phyloP scores from a whole-genome alignment of 2,888 invertebrate species.

The Phytoseiulus persimilis region DNA sequence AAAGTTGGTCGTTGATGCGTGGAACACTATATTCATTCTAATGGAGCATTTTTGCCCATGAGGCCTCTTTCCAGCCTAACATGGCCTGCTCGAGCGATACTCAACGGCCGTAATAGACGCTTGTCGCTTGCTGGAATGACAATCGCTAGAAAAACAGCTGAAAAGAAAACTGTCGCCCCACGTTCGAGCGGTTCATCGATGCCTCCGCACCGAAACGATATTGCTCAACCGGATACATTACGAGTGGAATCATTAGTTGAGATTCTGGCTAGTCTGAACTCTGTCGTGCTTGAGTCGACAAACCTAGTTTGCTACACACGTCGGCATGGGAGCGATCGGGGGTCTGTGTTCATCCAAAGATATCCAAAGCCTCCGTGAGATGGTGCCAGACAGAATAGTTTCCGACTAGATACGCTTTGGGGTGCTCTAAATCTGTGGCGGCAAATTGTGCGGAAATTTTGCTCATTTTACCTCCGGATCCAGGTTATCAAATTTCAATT shows the following conservation, averaged over 20 bases:
- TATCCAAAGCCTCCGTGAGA: too few relatives aligned
- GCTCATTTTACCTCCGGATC: background rate
- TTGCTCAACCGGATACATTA: background rate
- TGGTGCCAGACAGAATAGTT: too few relatives aligned
- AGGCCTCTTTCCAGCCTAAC: background rate
- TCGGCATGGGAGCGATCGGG: too few relatives aligned
- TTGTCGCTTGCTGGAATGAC: background rate
- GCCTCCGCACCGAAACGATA: background rate
- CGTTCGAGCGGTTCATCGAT: background rate
- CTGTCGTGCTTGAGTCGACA: too few relatives aligned
- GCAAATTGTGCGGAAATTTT: background rate
- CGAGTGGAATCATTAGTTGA: too few relatives aligned
- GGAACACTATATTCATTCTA: background rate
- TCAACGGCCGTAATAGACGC: background rate
- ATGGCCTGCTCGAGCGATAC: background rate
- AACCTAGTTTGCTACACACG: too few relatives aligned
- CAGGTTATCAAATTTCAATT: background rate
- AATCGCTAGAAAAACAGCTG: background rate
- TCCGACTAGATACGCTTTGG: too few relatives aligned
- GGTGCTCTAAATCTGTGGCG: too few relatives aligned
- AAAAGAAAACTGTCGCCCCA: background rate
- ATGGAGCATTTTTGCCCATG: background rate
- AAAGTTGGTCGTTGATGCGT: background rate
- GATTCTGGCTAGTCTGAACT: too few relatives aligned
- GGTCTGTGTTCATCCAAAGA: too few relatives aligned